A percentile compares a stretch with the other conserved stretches of the same genome.
These are phyloP conservation scores for Scartelaos histophorus DNA, from an alignment of 2,113 vertebrate species.

Conservation along the genomic window DNA sequence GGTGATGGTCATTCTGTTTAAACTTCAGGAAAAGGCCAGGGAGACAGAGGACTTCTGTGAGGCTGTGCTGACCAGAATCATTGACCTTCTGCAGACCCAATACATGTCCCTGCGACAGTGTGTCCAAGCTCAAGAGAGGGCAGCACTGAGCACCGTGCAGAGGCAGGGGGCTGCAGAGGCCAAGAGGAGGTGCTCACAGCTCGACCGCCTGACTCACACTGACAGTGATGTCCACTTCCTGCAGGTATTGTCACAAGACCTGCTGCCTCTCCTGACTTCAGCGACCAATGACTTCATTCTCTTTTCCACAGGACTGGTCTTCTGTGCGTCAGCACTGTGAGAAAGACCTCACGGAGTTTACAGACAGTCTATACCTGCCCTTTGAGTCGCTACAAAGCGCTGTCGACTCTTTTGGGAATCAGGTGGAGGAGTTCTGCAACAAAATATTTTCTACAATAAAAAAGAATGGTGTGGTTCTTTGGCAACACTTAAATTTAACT, in stretches of 20 bases:
- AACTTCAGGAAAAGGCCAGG: slow-evolving; percentile 42
- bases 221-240: slow-evolving; percentile 51
- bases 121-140: slow-evolving; percentile 35
- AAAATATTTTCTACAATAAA: slow-evolving; percentile 35
- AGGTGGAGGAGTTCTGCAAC: slow-evolving; percentile 44
- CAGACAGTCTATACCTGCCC: slow-evolving; percentile 8
- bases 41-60: slow-evolving; percentile 49
- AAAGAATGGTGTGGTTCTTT: slow-evolving; percentile 29
- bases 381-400: slow-evolving; percentile 33
- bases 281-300: not conserved
- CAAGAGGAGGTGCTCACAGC: slow-evolving; percentile 43
- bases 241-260: slow-evolving; percentile 46
- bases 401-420: slow-evolving; percentile 26
- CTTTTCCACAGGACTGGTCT: slow-evolving; percentile 39
- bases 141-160: slow-evolving; percentile 9
- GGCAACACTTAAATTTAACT: not conserved
- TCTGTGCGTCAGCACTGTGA: slow-evolving; percentile 14
- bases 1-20: not conserved
- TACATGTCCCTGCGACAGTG: slow-evolving; percentile 38
- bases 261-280: not conserved
- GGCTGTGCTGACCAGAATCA: slow-evolving; percentile 35
- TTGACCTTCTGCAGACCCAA: slow-evolving; percentile 50
- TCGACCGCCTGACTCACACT: slow-evolving; percentile 37
- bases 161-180: slow-evolving; percentile 38
- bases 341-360: not conserved